Conservation (phyloP, 2,113 vertebrate genomes). For the Porphyrio hochstetteri region DNA sequence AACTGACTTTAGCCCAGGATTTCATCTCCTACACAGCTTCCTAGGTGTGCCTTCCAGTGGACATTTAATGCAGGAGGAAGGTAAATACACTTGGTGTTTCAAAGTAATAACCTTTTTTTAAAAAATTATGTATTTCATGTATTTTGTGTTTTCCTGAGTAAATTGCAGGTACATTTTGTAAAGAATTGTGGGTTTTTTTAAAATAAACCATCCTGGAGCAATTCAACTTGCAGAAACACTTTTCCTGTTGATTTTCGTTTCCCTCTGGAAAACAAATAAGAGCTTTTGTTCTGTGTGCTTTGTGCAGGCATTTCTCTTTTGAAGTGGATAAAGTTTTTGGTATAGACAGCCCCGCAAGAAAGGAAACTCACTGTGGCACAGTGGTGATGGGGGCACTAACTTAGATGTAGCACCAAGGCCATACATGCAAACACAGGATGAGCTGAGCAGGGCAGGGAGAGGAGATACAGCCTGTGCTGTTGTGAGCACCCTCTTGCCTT, state of each 20-base stretch:
- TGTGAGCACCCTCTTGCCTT: not conserved
- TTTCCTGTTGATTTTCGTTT: not conserved
- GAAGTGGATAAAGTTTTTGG: not conserved
- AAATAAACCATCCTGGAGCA: not conserved
- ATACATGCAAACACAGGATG: not conserved
- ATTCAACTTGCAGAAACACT: not conserved
- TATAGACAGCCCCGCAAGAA: not conserved
- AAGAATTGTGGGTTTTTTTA: not conserved
- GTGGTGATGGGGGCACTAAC: fast-evolving
- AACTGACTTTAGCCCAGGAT: not conserved
- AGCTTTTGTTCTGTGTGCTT: not conserved
- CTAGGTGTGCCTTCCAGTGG: not conserved
- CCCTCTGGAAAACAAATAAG: not conserved
- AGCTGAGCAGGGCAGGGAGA: not conserved
- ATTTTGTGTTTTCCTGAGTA: not conserved
- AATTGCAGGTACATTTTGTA: not conserved
- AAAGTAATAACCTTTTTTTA: too few relatives aligned
- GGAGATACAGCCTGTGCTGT: not conserved
- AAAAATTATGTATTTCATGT: not conserved
- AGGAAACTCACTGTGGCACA: fast-evolving
- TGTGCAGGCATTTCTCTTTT: not conserved
- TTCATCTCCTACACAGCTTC: not conserved
- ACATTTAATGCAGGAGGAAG: not conserved
- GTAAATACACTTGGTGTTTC: not conserved
- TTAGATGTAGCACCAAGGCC: not conserved